These are phyloP conservation scores for Beaufortia kweichowensis DNA, from an alignment of 2,113 vertebrate species.

Conservation along the genomic window DNA sequence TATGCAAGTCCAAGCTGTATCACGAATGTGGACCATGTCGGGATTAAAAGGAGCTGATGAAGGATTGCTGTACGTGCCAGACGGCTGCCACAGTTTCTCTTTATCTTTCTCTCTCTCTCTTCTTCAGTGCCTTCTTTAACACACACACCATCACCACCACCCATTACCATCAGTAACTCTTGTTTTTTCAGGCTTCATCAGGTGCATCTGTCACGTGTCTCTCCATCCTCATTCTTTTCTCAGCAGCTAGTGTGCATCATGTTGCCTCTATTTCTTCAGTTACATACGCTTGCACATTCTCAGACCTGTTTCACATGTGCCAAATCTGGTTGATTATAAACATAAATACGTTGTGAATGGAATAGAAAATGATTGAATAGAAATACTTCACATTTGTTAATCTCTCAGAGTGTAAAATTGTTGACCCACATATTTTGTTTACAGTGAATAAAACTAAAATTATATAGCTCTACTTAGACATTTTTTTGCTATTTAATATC, in stretches of 20 bases:
- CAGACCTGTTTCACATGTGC: neutral
- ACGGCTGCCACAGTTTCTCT: constrained; percentile 47
- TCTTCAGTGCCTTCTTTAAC: constrained; percentile 10
- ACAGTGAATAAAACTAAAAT: too few species aligned
- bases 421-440: too few species aligned
- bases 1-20: constrained; percentile 60
- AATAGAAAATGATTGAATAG: too few species aligned
- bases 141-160: constrained; percentile 53
- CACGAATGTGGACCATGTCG: constrained; percentile 51
- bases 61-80: constrained; percentile 52
- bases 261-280: neutral
- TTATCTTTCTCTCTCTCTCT: constrained; percentile 39
- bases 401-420: neutral
- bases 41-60: constrained; percentile 53
- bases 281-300: neutral
- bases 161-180: constrained; percentile 51
- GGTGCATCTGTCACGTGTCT: neutral
- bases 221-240: neutral
- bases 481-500: too few species aligned
- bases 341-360: too few species aligned
- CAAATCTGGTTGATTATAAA: neutral
- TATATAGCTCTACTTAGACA: too few species aligned
- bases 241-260: constrained; percentile 13
- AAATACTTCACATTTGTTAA: neutral
- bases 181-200: constrained; percentile 21